Base-by-base conservation (phyloP, 2,113 vertebrate species). In the Leuciscus idus region DNA sequence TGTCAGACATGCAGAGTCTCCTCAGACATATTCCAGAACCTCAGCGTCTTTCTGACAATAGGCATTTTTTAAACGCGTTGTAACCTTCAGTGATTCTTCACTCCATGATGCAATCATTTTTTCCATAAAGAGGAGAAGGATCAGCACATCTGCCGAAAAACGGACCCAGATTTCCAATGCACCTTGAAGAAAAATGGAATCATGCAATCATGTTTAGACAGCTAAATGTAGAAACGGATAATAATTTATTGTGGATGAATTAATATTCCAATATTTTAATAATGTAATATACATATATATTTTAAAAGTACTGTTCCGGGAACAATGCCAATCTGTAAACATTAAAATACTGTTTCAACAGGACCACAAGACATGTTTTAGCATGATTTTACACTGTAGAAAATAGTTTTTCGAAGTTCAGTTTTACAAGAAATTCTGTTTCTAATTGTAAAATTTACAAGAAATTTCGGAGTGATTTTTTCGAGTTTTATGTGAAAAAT, bases 91-190 rank as follows among this genome's bases (percentile, higher is more conserved):
- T 61, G 19, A 81, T 75, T 75, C 59, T 57, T 76, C 57, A 48
- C 75, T 81, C 70, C 30, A 62, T 61, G 48, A 70, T 79, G 88
- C 59, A 39, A 50, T 81, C 23, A 61, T 76, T 76, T 87, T 86
- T 86, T 89, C 85, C 87, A 87, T 28, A 57, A 81, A 64, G 57
- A 82, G 80, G 62, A 86, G 72, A 83, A 84, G 64, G 75, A 36
- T 74, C 4, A 75, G 73, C 81, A 59, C 55, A 39, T 83, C 48
- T 55, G 13, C 52, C 59, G 76, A 70, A 84, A 86, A 84, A 21
- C 28, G 62, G 75, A 70, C 48, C 85, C 39, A 23, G 36, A 36
- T 36, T 66, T 83, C 28, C 21, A 26, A 75, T 52, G 23, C 73
- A 84, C 81, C 81, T 86, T 83, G 26, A 81, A 84, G 36, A 55